Percentiles rank a stretch among this genome's conserved stretches.
Evolutionary conservation across 2,797 vertebrate species (phyloP).

Genomic region (Sitta carolinensis): DNA sequence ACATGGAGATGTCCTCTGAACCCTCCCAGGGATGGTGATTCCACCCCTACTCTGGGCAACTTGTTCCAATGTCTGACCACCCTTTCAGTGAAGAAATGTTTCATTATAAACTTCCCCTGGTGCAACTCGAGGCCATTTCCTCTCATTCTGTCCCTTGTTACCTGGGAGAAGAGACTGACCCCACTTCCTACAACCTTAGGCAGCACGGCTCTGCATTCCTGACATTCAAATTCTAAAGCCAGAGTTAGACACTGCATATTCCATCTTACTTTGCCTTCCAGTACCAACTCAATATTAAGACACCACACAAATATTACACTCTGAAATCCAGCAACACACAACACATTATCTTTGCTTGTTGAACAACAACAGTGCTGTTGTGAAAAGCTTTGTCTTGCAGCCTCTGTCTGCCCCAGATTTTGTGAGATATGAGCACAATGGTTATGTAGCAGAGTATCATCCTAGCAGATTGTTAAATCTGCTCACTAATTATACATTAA

Average conservation of each 20-base stretch:
- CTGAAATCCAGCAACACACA: not conserved
- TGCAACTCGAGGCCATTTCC: not conserved
- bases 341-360: not conserved
- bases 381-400: not conserved
- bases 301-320: not conserved
- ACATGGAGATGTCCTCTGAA: not conserved
- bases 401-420: not conserved
- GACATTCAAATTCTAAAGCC: not conserved
- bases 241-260: not conserved
- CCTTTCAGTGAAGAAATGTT: not conserved
- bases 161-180: not conserved
- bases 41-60: not conserved
- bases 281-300: not conserved
- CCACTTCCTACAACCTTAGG: not conserved
- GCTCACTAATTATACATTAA: conserved; percentile 30
- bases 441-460: not conserved
- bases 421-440: not conserved
- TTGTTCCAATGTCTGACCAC: not conserved
- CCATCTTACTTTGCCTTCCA: not conserved
- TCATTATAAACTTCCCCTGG: not conserved
- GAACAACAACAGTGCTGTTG: not conserved
- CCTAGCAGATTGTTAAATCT: not conserved
- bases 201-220: not conserved
- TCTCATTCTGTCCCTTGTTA: not conserved
- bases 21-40: not conserved